A percentile compares a stretch with the other conserved stretches of the same genome.
Conservation (phyloP, 2,888 invertebrate species). For the Oscheius sp. region DNA sequence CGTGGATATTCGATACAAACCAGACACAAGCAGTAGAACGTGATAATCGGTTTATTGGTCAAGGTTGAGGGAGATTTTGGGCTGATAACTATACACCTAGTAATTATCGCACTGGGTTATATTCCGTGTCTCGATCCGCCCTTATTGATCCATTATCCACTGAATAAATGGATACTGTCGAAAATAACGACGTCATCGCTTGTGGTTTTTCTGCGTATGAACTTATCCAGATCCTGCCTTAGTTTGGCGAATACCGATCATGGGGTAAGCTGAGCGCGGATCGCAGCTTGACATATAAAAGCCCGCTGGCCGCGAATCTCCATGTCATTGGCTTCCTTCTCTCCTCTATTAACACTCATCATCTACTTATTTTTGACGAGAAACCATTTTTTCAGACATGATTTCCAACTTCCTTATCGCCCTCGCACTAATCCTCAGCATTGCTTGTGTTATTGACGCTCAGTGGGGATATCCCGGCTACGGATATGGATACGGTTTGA, state of each 20-base stretch:
- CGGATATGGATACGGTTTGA: constrained; percentile 10
- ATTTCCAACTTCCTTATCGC: constrained; percentile 17
- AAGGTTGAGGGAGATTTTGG: not conserved
- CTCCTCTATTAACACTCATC: not conserved
- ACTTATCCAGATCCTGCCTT: constrained; percentile 22
- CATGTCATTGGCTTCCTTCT: constrained; percentile 9
- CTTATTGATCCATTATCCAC: no score
- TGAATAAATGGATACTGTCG: no score
- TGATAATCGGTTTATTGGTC: not conserved
- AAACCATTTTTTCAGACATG: constrained; percentile 19
- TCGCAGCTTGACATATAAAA: constrained; percentile 29
- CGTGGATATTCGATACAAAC: constrained; percentile 20
- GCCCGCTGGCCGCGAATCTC: constrained; percentile 4
- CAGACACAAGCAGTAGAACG: constrained; percentile 1
- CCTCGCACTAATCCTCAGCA: not conserved
- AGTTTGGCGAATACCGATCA: constrained; percentile 28
- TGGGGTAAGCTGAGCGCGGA: constrained; percentile 25
- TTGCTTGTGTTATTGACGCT: constrained; percentile 9
- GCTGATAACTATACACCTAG: no score
- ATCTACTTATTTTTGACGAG: not conserved
- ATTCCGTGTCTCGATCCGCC: no score
- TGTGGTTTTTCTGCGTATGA: not conserved
- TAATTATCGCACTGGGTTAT: no score
- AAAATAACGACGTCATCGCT: no score
- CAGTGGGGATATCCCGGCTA: constrained; percentile 16